A percentile compares a stretch with the other conserved stretches of the same genome.
Conservation (phyloP, 2,888 invertebrate genomes). For the Trypoxylon attenuatum region DNA sequence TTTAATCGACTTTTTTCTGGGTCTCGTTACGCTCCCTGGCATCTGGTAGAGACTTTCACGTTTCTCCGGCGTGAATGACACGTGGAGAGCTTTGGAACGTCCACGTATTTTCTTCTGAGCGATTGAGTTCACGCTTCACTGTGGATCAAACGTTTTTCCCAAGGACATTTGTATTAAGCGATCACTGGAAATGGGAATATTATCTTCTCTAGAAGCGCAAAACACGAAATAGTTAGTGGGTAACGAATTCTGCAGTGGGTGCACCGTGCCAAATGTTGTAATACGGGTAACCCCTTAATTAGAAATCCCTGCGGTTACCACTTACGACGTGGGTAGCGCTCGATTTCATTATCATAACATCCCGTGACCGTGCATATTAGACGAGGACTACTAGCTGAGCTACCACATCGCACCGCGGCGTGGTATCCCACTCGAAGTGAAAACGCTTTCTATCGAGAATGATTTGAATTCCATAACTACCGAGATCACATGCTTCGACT, state of each 20-base stretch:
- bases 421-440: slow-evolving; percentile 38
- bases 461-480: slow-evolving; percentile 34
- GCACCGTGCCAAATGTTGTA: not conserved
- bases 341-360: slow-evolving; percentile 31
- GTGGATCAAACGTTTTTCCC: no score
- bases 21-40: not conserved
- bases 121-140: no score
- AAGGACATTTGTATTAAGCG: no score
- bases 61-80: no score
- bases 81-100: no score
- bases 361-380: slow-evolving; percentile 26
- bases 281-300: slow-evolving; percentile 17
- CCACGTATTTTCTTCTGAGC: no score
- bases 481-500: not conserved
- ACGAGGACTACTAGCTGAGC: no score
- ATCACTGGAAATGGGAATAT: no score
- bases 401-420: not conserved
- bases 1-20: slow-evolving; percentile 17
- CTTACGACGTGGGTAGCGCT: slow-evolving; percentile 11
- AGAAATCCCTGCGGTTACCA: slow-evolving; percentile 30
- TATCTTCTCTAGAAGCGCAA: no score
- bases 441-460: slow-evolving; percentile 49
- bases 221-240: no score
- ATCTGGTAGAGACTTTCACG: slow-evolving; percentile 34
- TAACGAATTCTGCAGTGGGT: no score